phyloP scores from a whole-genome alignment of 2,888 invertebrate genomes.

The Zhengitettix transpicula region DNA sequence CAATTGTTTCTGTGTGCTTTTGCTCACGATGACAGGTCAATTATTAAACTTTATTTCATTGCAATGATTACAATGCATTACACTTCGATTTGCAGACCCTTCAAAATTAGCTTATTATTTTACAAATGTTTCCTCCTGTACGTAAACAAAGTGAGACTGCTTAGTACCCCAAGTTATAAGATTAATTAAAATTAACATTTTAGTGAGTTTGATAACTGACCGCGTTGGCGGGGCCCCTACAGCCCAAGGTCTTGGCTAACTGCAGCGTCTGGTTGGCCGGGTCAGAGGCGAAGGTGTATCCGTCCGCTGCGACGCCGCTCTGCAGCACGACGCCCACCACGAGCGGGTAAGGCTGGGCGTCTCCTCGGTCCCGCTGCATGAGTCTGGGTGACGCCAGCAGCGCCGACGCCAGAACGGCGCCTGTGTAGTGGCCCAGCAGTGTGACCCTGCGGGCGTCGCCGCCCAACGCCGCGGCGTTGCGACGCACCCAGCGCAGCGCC shows the following conservation, averaged over 20 bases:
- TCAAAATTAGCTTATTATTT: no score
- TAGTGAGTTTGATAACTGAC: neutral
- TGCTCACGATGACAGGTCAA: no score
- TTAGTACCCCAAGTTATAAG: no score
- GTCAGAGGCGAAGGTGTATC: neutral
- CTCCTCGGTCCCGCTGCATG: neutral
- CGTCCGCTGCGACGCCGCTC: neutral
- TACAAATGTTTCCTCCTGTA: no score
- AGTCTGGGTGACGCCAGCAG: constrained; percentile 12
- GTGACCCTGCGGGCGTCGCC: constrained; percentile 20
- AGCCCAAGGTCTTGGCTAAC: neutral
- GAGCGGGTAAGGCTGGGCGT: neutral
- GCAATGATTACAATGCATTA: no score
- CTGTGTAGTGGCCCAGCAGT: constrained; percentile 20
- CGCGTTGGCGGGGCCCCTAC: neutral
- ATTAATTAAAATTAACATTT: no score
- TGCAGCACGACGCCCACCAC: neutral
- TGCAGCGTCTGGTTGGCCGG: neutral
- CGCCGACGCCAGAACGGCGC: constrained; percentile 19
- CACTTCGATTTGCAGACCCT: no score
- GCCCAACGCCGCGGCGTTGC: constrained; percentile 19
- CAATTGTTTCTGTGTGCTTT: no score
- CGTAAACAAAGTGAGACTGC: no score
- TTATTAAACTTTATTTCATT: no score
- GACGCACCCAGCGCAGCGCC: constrained; percentile 21